Evolutionary conservation across 2,888 invertebrate species (phyloP).

Genomic region (Xanthia togata): DNA sequence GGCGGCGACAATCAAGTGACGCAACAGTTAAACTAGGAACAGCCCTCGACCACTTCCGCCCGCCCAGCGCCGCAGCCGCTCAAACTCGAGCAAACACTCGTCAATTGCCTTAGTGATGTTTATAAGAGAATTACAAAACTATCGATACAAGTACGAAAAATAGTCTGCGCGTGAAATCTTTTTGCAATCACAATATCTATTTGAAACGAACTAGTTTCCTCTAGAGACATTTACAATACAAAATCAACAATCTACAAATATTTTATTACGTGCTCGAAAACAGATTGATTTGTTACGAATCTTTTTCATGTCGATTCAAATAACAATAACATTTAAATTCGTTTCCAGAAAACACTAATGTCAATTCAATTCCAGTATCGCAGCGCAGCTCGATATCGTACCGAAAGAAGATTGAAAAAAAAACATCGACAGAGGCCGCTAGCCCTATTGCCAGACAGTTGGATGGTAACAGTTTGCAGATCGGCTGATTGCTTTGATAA

Average conservation of each 20-base stretch:
- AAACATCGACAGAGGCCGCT: constrained; percentile 50
- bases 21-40: constrained; percentile 88
- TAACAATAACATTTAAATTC: constrained; percentile 30
- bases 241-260: constrained; percentile 7
- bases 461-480: constrained; percentile 81
- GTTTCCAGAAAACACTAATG: constrained; percentile 26
- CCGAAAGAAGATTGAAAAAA: constrained; percentile 33
- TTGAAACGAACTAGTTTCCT: background rate
- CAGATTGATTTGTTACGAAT: constrained; percentile 29
- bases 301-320: constrained; percentile 12
- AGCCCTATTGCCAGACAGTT: constrained; percentile 62
- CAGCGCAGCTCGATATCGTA: constrained; percentile 42
- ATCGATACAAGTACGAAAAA: constrained; percentile 64
- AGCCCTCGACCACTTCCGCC: constrained; percentile 87
- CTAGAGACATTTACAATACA: background rate
- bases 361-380: constrained; percentile 25
- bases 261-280: background rate
- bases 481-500: constrained; percentile 88
- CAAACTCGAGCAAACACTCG: constrained; percentile 88
- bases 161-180: background rate
- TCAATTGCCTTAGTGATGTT: constrained; percentile 84
- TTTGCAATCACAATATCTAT: background rate
- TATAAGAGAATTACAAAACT: constrained; percentile 47
- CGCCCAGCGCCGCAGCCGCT: constrained; percentile 81
- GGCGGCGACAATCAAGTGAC: constrained; percentile 83